These are phyloP conservation scores for Crambe crambe DNA, from an alignment of 37 sponge, comb jelly and placozoan species.

Conservation along the genomic window DNA sequence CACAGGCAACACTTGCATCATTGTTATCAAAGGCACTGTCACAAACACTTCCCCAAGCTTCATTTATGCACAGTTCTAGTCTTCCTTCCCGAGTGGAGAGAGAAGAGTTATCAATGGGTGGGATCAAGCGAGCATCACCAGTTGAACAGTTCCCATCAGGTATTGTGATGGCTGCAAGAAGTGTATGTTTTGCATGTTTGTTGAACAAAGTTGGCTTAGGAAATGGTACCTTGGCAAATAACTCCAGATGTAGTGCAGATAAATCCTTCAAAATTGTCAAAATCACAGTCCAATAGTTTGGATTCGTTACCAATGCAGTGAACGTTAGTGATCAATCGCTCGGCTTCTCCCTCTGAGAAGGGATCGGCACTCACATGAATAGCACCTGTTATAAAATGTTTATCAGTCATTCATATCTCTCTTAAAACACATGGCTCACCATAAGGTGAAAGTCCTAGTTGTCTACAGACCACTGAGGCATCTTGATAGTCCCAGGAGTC, in stretches of 20 bases:
- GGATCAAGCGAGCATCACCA: not conserved
- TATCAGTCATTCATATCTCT: not conserved
- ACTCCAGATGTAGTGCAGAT: constrained; percentile 15
- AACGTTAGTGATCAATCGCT: not conserved
- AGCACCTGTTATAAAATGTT: constrained; percentile 9
- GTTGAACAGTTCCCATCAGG: not conserved
- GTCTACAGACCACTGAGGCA: constrained; percentile 45
- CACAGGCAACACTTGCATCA: constrained; percentile 32
- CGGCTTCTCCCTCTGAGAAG: constrained; percentile 20
- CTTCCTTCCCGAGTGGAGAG: not conserved
- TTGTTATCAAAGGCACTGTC: constrained; percentile 6
- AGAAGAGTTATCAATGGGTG: not conserved
- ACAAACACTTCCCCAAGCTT: constrained; percentile 44
- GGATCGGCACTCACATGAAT: constrained; percentile 23
- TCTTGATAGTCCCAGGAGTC: constrained; percentile 37
- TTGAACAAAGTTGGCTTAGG: not conserved
- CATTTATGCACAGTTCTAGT: constrained; percentile 28
- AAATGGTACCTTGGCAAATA: constrained; percentile 14
- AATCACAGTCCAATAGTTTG: constrained; percentile 14
- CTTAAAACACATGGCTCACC: not conserved
- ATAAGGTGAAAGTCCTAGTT: constrained; percentile 47
- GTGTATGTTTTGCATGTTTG: not conserved
- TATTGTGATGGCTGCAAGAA: not conserved
- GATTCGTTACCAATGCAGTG: constrained; percentile 31
- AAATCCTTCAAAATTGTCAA: not conserved